phyloP scores from a whole-genome alignment of 2,113 vertebrate genomes.

The Monopterus albus region DNA sequence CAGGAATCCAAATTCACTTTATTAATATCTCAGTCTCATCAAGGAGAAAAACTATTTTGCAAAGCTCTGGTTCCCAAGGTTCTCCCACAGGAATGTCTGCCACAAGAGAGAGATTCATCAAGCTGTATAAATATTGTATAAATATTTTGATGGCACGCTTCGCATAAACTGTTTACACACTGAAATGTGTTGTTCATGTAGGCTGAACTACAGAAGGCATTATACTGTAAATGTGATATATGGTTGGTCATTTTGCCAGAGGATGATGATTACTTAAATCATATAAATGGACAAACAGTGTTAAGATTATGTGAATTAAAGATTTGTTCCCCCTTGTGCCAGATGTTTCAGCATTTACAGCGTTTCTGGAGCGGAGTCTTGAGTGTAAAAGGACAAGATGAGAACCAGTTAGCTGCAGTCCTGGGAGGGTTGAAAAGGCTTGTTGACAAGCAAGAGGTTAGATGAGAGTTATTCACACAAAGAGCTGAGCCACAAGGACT shows the following conservation, averaged over 20 bases:
- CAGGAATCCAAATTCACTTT: slow-evolving; percentile 17
- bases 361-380: background rate
- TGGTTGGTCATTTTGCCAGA: background rate
- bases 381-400: background rate
- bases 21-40: slow-evolving; percentile 3
- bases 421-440: background rate
- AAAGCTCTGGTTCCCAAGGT: slow-evolving; percentile 1
- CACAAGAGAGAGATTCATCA: slow-evolving; percentile 25
- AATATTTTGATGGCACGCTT: slow-evolving; percentile 27
- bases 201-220: background rate
- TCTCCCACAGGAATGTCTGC: slow-evolving; percentile 18
- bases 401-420: slow-evolving; percentile 10
- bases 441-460: slow-evolving; percentile 41
- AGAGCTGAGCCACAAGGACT: background rate
- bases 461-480: slow-evolving; percentile 35
- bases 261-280: background rate
- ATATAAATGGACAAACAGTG: background rate
- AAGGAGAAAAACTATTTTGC: slow-evolving; percentile 1
- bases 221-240: background rate
- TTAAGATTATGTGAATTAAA: no score
- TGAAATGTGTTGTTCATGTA: background rate
- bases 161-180: slow-evolving; percentile 13
- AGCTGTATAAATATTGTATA: slow-evolving; percentile 34
- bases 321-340: background rate
- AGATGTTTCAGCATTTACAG: background rate